These are phyloP conservation scores for Neuroterus valhalla DNA, from an alignment of 1,140 invertebrate species.

Conservation along the genomic window DNA sequence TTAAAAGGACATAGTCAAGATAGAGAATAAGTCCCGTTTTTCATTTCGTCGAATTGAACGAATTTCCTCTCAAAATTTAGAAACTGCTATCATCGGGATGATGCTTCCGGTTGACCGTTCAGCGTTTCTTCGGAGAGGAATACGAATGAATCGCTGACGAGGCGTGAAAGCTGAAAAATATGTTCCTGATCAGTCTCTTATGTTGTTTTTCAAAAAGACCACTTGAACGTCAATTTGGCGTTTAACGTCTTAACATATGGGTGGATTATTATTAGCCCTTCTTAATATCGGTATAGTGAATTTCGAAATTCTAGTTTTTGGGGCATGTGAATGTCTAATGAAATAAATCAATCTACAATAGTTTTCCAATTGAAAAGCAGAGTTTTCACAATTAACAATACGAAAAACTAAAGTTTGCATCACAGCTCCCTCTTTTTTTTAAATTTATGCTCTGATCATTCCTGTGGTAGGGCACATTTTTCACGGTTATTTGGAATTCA, in stretches of 20 bases:
- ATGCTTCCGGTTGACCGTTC: slow-evolving; percentile 43
- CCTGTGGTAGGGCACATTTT: too few species aligned
- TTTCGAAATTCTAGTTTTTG: too few species aligned
- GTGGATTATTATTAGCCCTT: slow-evolving; percentile 3
- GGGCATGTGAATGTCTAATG: too few species aligned
- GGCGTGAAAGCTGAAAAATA: slow-evolving; percentile 25
- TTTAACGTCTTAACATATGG: slow-evolving; percentile 60
- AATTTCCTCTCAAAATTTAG: slow-evolving; percentile 7
- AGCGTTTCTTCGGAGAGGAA: slow-evolving; percentile 31
- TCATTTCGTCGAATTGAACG: slow-evolving; percentile 33
- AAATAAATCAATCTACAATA: too few species aligned
- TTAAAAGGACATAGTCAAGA: too few species aligned
- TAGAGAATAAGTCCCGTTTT: neutral
- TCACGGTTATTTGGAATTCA: too few species aligned
- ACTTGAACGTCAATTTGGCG: slow-evolving; percentile 58
- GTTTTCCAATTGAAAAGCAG: too few species aligned
- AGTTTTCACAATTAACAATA: too few species aligned
- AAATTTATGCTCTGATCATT: too few species aligned
- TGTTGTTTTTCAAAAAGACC: slow-evolving; percentile 73
- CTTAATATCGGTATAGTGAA: slow-evolving; percentile 52
- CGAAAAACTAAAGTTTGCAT: too few species aligned
- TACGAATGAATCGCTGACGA: slow-evolving; percentile 26
- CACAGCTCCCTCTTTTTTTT: too few species aligned
- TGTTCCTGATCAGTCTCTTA: neutral
- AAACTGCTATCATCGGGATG: neutral